Evolutionary conservation across 2,113 vertebrate species (phyloP), one percentile per base, ranked within the genome.

Genomic region (Atrichornis clamosus): DNA sequence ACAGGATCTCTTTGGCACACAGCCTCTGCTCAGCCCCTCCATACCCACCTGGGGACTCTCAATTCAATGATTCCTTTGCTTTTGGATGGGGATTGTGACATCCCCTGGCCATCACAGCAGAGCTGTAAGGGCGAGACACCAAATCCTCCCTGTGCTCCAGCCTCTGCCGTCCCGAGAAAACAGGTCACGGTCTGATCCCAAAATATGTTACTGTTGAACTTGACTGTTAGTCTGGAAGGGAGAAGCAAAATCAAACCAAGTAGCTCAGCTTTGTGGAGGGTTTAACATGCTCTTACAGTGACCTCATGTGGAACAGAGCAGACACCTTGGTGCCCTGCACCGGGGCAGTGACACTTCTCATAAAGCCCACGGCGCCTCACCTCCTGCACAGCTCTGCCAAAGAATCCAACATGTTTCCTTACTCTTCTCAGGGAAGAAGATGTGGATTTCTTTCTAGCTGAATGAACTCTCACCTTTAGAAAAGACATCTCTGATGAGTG

Each of bases 281-380:
- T 91, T 94, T 95, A 87, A 26, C 23, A 0, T 76, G 90, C 94
- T 96, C 92, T 93, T 68, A 95, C 49, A 96, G 88, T 96, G 96
- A 95, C 96, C 95, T 96, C 96, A 42, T 95, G 92, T 96, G 96
- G 96, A 97, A 76, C 88, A 72, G 68, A 74, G 64, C 92, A 64
- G 80, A 15, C 10, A 9, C 90, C 93, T 81, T 63, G 78, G 59
- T 91, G 90, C 49, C 84, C 91, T 87, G 24, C 3, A 1, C 42
- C 0, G 3, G 90, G 88, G 32, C 73, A 88, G 56, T 1, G 63
- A 23, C 1, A 2, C 22, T 39, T 8, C 11, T 4, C 6, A 0
- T 16, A 0, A 41, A 46, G 55, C 70, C 50, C 7, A 0, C 0
- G 0, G 59, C 52, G 26, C 27, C 60, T 69, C 76, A 4, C 13